Conservation (phyloP, 2,797 vertebrate genomes). For the Danio choprae region DNA sequence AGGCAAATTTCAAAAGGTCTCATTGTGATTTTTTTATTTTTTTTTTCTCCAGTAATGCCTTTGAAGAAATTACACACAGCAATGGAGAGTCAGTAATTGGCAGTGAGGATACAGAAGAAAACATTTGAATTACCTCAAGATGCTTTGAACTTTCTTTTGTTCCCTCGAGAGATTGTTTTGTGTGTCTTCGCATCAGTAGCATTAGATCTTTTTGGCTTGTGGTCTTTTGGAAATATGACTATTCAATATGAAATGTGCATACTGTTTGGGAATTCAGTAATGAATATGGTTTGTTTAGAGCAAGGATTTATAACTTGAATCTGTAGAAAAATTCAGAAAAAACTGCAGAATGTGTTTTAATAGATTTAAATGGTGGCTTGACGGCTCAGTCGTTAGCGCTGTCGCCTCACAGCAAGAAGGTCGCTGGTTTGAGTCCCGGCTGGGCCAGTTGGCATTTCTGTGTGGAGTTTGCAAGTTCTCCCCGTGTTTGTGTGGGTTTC, state of each 20-base stretch:
- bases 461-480: too few species aligned
- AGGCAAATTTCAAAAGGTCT: slow-evolving; percentile 34
- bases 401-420: too few species aligned
- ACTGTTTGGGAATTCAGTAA: not conserved
- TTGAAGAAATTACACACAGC: slow-evolving; percentile 29
- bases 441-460: too few species aligned
- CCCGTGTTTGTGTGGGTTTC: too few species aligned
- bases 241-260: slow-evolving; percentile 4
- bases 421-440: too few species aligned
- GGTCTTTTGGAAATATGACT: not conserved
- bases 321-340: too few species aligned
- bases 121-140: slow-evolving; percentile 17
- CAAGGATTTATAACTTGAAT: too few species aligned
- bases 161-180: not conserved
- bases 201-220: not conserved
- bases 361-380: too few species aligned
- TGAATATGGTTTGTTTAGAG: not conserved
- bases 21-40: slow-evolving; percentile 11
- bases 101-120: not conserved
- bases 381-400: too few species aligned
- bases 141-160: slow-evolving; percentile 16
- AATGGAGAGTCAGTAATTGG: slow-evolving; percentile 26
- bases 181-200: slow-evolving; percentile 15
- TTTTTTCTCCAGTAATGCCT: slow-evolving; percentile 23
- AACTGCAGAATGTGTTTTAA: not conserved